Percentiles rank a stretch among this genome's conserved stretches.
Evolutionary conservation across 2,797 vertebrate species (phyloP).

Genomic region (Chromobotia macracanthus): DNA sequence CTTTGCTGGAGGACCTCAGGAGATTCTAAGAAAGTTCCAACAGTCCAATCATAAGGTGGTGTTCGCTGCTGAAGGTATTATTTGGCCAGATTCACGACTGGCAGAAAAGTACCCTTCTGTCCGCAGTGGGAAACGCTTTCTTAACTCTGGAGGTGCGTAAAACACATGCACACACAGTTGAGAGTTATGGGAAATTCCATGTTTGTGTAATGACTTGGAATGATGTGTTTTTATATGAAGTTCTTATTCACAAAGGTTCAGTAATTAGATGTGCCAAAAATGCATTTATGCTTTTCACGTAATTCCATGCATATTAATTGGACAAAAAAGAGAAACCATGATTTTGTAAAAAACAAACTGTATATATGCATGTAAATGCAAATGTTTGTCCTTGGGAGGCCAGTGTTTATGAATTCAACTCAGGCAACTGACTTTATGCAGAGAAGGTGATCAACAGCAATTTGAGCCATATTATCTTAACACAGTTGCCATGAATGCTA

Average conservation of each 20-base stretch:
- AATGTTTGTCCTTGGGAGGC: conserved; percentile 17
- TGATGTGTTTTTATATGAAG: conserved; percentile 11
- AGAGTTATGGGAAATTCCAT: conserved; percentile 14
- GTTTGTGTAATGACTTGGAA: background rate
- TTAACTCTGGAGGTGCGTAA: conserved; percentile 93
- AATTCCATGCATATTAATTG: no score
- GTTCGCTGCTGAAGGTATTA: conserved; percentile 89
- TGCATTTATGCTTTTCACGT: no score
- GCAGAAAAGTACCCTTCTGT: conserved; percentile 90
- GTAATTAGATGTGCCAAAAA: background rate
- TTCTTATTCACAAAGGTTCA: no score
- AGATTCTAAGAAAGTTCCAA: conserved; percentile 91
- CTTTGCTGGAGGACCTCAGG: conserved; percentile 91
- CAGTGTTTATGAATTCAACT: background rate
- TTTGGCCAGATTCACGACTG: conserved; percentile 93
- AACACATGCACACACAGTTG: background rate
- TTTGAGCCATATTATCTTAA: conserved; percentile 11
- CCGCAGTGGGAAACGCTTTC: conserved; percentile 91
- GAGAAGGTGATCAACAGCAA: conserved; percentile 9
- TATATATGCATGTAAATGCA: no score
- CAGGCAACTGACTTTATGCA: conserved; percentile 2
- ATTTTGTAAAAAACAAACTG: no score
- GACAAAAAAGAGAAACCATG: background rate
- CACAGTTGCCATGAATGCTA: background rate
- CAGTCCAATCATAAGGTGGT: conserved; percentile 89